These are phyloP conservation scores for Malurus leucopterus DNA, from an alignment of 2,797 vertebrate genomes.

Conservation along the genomic window DNA sequence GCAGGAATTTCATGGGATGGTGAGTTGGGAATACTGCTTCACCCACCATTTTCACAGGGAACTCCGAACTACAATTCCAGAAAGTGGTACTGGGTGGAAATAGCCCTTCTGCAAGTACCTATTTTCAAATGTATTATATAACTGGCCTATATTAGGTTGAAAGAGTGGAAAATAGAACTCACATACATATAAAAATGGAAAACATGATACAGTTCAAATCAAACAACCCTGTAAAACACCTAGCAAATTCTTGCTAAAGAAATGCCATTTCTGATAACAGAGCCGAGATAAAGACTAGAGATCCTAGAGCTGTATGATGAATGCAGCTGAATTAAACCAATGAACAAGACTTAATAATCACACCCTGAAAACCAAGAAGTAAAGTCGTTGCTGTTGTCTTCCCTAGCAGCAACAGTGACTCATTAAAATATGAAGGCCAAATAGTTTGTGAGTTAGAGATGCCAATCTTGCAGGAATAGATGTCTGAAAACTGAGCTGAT, in stretches of 20 bases:
- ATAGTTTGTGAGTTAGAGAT: neutral
- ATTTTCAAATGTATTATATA: neutral
- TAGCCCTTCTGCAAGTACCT: neutral
- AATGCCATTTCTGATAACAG: neutral
- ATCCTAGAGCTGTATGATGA: neutral
- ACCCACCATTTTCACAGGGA: rapidly evolving
- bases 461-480: neutral
- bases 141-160: neutral
- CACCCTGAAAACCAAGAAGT: neutral
- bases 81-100: neutral
- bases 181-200: neutral
- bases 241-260: neutral
- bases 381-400: neutral
- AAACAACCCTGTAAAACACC: neutral
- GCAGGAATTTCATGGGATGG: neutral
- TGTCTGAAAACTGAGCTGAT: neutral
- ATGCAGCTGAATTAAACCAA: neutral
- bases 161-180: neutral
- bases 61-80: neutral
- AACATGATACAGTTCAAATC: neutral
- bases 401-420: neutral
- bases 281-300: neutral
- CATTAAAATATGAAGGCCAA: neutral
- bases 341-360: neutral
- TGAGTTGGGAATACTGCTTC: neutral